Conservation (phyloP, 2,113 vertebrate genomes). For the Romanogobio albipinnatus region DNA sequence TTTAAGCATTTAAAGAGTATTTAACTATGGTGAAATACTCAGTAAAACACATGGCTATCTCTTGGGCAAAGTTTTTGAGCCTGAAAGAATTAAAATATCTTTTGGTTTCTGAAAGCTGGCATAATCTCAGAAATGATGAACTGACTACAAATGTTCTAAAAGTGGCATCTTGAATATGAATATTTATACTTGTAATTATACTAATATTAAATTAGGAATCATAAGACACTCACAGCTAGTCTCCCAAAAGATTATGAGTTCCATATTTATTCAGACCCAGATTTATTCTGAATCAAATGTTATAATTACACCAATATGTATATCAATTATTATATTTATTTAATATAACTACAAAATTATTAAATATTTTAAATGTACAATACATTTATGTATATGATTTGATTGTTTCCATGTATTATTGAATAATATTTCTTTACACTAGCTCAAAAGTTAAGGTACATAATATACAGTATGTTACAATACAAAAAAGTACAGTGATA, state of each 20-base stretch:
- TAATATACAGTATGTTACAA: no score
- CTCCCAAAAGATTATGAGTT: not conserved
- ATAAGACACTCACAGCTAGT: not conserved
- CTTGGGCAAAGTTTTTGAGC: not conserved
- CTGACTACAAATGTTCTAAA: not conserved
- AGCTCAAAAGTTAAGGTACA: not conserved
- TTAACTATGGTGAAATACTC: not conserved
- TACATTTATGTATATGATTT: not conserved
- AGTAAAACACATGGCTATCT: not conserved
- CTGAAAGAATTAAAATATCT: not conserved
- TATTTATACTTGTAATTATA: not conserved
- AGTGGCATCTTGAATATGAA: not conserved
- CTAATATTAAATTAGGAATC: not conserved
- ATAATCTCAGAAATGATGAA: not conserved
- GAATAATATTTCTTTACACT: not conserved
- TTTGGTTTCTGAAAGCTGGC: not conserved
- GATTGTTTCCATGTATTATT: not conserved
- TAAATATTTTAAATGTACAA: no score
- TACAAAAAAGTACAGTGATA: no score
- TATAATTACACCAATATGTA: not conserved
- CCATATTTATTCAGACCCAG: not conserved
- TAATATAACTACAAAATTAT: no score
- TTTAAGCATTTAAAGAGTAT: not conserved
- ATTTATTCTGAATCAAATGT: not conserved
- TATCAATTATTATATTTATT: no score